These are phyloP conservation scores for Cariama cristata DNA, from an alignment of 2,113 vertebrate genomes.

Conservation along the genomic window DNA sequence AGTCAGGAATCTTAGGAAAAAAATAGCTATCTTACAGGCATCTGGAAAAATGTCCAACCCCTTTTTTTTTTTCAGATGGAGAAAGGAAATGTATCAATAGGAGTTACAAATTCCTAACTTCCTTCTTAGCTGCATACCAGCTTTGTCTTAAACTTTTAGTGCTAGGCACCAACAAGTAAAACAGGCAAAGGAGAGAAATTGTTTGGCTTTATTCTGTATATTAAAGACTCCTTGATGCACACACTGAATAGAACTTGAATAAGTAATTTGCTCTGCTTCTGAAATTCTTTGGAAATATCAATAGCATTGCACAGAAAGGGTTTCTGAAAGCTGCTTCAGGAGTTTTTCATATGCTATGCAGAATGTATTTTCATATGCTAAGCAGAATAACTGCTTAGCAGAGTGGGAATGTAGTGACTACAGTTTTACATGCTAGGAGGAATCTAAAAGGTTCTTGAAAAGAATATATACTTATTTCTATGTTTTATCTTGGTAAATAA, in stretches of 20 bases:
- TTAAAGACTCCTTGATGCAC: background rate
- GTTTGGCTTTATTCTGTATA: conserved; percentile 3
- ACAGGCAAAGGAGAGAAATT: background rate
- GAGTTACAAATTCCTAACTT: conserved; percentile 63
- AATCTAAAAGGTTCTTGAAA: background rate
- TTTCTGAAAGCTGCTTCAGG: background rate
- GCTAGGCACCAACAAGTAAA: conserved; percentile 28
- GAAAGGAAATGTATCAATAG: conserved; percentile 61
- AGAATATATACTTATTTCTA: background rate
- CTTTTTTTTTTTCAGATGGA: background rate
- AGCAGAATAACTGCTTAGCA: background rate
- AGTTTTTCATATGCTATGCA: background rate
- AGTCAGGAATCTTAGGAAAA: conserved; percentile 57
- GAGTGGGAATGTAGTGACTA: background rate
- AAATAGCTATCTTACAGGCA: conserved; percentile 34
- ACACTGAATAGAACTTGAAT: background rate
- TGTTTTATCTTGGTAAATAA: background rate
- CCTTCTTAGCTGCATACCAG: conserved; percentile 51
- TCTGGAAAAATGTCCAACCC: conserved; percentile 23
- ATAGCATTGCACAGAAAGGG: background rate
- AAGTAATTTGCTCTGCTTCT: background rate
- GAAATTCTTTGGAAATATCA: conserved; percentile 43
- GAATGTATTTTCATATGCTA: background rate
- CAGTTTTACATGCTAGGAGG: background rate
- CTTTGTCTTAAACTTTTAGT: conserved; percentile 47